Percentiles rank a stretch among this genome's conserved stretches.
Evolutionary conservation across 2,113 vertebrate genomes (phyloP).

Genomic region (Podarcis muralis): DNA sequence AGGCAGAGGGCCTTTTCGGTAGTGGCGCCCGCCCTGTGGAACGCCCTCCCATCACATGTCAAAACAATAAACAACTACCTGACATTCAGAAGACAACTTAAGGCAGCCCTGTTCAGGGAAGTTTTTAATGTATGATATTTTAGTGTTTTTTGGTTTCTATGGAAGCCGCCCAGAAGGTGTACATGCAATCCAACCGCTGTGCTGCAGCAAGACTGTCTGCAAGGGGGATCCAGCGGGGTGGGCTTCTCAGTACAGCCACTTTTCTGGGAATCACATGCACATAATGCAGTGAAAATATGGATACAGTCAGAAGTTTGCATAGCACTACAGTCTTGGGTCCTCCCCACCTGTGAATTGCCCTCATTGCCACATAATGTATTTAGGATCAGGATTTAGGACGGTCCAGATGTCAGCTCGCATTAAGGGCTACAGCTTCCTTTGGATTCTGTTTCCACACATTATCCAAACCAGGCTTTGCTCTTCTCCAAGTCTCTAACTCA

Average conservation of each 20-base stretch:
- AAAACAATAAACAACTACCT: too few relatives aligned
- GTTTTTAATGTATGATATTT: too few relatives aligned
- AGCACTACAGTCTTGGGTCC: not conserved
- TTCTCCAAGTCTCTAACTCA: not conserved
- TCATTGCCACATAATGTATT: not conserved
- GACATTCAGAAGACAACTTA: too few relatives aligned
- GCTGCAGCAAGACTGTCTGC: not conserved
- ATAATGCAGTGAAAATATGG: not conserved
- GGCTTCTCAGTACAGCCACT: not conserved
- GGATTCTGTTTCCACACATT: not conserved
- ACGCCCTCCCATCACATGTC: too few relatives aligned
- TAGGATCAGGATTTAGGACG: not conserved
- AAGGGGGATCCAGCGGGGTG: too few relatives aligned
- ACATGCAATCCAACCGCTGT: not conserved
- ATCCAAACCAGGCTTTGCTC: not conserved
- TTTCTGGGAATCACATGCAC: rapidly evolving
- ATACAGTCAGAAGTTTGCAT: not conserved
- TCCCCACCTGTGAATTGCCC: not conserved
- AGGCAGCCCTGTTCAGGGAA: too few relatives aligned
- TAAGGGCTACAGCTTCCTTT: not conserved
- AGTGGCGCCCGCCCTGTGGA: too few relatives aligned
- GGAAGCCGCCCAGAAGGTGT: too few relatives aligned
- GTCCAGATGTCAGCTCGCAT: not conserved
- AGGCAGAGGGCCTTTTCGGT: too few relatives aligned
- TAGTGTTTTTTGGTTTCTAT: too few relatives aligned